phyloP scores from a whole-genome alignment of 2,113 vertebrate genomes.

The Tapirus terrestris region DNA sequence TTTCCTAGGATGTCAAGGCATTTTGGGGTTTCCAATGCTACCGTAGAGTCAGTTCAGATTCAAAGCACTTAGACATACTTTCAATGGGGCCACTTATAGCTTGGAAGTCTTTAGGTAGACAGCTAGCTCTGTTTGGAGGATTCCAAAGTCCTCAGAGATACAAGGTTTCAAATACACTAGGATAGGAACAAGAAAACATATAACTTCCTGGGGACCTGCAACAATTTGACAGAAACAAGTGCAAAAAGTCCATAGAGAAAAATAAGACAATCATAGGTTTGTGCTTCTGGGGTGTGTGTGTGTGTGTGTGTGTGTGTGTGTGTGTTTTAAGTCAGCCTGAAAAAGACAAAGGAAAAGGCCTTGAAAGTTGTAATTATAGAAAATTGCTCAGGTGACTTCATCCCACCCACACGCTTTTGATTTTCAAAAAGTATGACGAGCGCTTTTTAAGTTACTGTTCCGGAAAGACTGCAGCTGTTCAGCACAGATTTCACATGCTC shows the following conservation, averaged over 20 bases:
- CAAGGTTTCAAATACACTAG: constrained; percentile 32
- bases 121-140: not conserved
- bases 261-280: constrained; percentile 41
- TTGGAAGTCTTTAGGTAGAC: not conserved
- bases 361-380: constrained; percentile 73
- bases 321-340: not conserved
- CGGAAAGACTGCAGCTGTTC: constrained; percentile 62
- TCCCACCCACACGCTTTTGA: constrained; percentile 59
- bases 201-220: not conserved
- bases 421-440: constrained; percentile 73
- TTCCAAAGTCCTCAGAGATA: constrained; percentile 7
- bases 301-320: not conserved
- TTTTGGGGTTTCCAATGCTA: not conserved
- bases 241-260: not conserved
- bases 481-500: constrained; percentile 14
- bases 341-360: constrained; percentile 66
- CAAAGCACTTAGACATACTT: not conserved
- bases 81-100: not conserved
- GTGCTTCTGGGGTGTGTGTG: not conserved
- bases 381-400: constrained; percentile 74
- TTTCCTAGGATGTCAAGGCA: not conserved
- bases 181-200: constrained; percentile 20
- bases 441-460: constrained; percentile 47
- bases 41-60: not conserved
- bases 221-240: constrained; percentile 51